Conservation (phyloP, 2,888 invertebrate species). For the Dicyrtomina minuta region DNA sequence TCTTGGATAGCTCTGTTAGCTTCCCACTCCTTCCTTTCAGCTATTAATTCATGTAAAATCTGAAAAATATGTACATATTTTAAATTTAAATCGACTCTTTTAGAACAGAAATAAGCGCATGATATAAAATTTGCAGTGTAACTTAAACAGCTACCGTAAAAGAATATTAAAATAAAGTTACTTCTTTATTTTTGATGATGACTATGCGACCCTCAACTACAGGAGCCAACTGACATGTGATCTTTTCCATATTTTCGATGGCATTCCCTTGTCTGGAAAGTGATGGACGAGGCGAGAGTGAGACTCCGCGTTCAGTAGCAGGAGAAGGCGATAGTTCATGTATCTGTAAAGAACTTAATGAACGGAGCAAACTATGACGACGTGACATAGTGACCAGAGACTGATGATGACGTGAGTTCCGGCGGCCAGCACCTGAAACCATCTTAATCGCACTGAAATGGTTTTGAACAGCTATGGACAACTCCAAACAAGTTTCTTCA, state of each 20-base stretch:
- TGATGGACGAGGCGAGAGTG: slow-evolving; percentile 48
- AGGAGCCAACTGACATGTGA: slow-evolving; percentile 78
- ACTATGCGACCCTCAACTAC: slow-evolving; percentile 79
- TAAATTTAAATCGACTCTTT: slow-evolving; percentile 20
- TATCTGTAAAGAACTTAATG: slow-evolving; percentile 48
- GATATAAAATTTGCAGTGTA: no score
- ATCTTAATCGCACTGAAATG: slow-evolving; percentile 86
- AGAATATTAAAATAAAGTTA: slow-evolving; percentile 56
- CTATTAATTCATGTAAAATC: slow-evolving; percentile 48
- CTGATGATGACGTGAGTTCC: slow-evolving; percentile 79
- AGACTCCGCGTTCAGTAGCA: slow-evolving; percentile 41
- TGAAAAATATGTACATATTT: no score
- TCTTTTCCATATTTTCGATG: slow-evolving; percentile 74
- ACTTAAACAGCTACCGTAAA: no score
- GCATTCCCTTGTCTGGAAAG: slow-evolving; percentile 64
- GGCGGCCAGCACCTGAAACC: slow-evolving; percentile 63
- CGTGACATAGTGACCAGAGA: slow-evolving; percentile 79
- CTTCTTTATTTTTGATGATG: slow-evolving; percentile 70
- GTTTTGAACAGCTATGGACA: slow-evolving; percentile 82
- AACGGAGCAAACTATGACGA: slow-evolving; percentile 58
- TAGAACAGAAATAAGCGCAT: no score
- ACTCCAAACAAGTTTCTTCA: slow-evolving; percentile 81
- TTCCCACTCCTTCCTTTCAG: slow-evolving; percentile 53
- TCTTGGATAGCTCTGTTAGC: slow-evolving; percentile 50
- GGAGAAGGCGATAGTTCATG: slow-evolving; percentile 41